These are phyloP conservation scores for Peucedramus taeniatus DNA, from an alignment of 2,113 vertebrate species.

Conservation along the genomic window DNA sequence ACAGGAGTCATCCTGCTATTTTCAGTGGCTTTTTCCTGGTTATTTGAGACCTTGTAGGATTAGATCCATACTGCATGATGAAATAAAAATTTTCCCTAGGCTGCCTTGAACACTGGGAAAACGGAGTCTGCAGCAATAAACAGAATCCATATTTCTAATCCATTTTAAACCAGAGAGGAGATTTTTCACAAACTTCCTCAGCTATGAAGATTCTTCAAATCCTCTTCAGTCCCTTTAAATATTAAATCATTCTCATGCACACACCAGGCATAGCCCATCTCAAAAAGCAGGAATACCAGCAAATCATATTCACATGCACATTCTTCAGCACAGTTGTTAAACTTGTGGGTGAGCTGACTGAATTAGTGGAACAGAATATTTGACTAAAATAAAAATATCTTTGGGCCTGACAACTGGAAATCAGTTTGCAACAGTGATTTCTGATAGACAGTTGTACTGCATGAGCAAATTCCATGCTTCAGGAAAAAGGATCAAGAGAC, in stretches of 20 bases:
- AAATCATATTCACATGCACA: slow-evolving; percentile 1
- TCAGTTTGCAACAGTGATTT: not conserved
- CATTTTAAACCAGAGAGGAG: slow-evolving; percentile 14
- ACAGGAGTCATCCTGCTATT: not conserved
- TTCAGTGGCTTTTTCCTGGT: not conserved
- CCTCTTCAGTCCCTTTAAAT: not conserved
- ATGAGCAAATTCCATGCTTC: not conserved
- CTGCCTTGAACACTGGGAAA: not conserved
- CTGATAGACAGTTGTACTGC: slow-evolving; percentile 1
- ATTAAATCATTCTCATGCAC: slow-evolving; percentile 12
- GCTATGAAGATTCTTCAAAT: slow-evolving; percentile 5
- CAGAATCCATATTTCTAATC: not conserved
- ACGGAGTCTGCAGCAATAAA: not conserved
- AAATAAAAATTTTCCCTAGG: not conserved
- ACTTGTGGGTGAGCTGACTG: not conserved
- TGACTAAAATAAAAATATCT: slow-evolving; percentile 9
- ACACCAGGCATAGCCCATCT: not conserved
- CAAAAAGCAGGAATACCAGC: not conserved
- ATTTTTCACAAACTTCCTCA: not conserved
- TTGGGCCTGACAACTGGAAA: not conserved
- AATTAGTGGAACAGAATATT: slow-evolving; percentile 2
- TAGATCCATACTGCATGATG: not conserved
- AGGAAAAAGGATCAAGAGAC: not conserved
- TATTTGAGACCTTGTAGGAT: not conserved
- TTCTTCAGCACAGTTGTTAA: not conserved